These are phyloP conservation scores for Chrysemys picta DNA, from an alignment of 2,113 vertebrate genomes.

Conservation along the genomic window DNA sequence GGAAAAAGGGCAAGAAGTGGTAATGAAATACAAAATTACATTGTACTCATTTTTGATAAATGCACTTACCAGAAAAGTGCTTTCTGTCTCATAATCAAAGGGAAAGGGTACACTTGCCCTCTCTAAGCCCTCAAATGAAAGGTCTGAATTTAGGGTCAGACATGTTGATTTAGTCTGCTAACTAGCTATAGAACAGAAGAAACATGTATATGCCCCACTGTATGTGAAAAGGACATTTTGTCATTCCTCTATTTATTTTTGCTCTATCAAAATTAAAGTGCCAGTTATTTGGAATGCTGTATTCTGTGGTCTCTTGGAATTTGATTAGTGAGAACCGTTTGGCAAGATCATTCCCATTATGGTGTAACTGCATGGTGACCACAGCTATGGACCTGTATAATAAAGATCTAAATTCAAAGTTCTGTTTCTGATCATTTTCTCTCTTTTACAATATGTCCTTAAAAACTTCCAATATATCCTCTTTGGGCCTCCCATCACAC, in stretches of 20 bases:
- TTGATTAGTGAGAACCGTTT: constrained; percentile 68
- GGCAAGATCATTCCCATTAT: constrained; percentile 60
- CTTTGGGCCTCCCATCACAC: background rate
- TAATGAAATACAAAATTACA: background rate
- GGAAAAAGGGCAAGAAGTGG: constrained; percentile 14
- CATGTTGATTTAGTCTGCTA: constrained; percentile 57
- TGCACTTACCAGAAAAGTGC: constrained; percentile 30
- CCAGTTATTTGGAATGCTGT: constrained; percentile 76
- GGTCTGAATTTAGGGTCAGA: constrained; percentile 25
- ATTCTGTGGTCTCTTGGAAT: constrained; percentile 76
- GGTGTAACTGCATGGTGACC: constrained; percentile 77
- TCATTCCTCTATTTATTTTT: constrained; percentile 76
- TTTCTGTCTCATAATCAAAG: constrained; percentile 43
- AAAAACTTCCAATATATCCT: background rate
- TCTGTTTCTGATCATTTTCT: constrained; percentile 65
- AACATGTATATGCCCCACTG: constrained; percentile 24
- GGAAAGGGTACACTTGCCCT: constrained; percentile 18
- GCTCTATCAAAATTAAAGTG: constrained; percentile 77
- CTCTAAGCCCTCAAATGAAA: constrained; percentile 37
- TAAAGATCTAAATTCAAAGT: constrained; percentile 71
- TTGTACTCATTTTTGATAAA: constrained; percentile 53
- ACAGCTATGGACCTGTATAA: constrained; percentile 78
- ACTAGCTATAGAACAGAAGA: constrained; percentile 54
- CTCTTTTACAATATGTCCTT: constrained; percentile 10
- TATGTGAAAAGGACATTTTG: constrained; percentile 62